Evolutionary conservation across 1,140 invertebrate species (phyloP), one percentile per base, ranked within the genome.

Genomic region (Chymomyza costata): DNA sequence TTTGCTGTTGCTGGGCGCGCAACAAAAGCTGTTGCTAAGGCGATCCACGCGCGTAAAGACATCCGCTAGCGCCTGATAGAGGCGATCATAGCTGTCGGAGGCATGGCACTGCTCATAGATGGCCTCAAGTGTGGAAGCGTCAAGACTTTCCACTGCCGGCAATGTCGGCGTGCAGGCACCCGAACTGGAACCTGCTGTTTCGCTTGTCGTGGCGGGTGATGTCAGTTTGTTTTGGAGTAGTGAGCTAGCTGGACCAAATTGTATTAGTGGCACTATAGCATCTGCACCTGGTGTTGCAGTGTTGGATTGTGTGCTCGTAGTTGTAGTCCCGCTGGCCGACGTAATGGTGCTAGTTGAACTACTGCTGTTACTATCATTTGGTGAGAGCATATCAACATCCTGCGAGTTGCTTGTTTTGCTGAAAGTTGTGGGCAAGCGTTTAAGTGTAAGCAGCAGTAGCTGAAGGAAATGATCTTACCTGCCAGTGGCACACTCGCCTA

Each of bases 31-130:
- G 45, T 88, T 87, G 61, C 90, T 89, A n/a, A 95, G 82, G 17
- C 88, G 88, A 48, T 93, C 90, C 37, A 91, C 88, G 45, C 88
- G 90, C 40, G 91, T 92, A 84, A 92, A 94, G n/a, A 93, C 89
- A 65, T 91, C 88, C 14, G 91, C 91, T 21, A 94, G 85, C 15
- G 90, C 90, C 31, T 91, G 88, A 52, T 92, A 91, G 11, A 95
- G 83, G 32, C 88, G 86, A 10, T 90, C 89, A 86, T 91, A 94
- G 45, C 87, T 89, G 30, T 89, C 86, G 35, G 87, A 87, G 32
- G 87, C 78, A 82, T 90, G 88, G 81, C 92, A 93, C 55, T 86
- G 87, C 53, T 89, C 88, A 49, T 93, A 90, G 34, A 94, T 89
- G 37, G 89, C 86, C 47, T 89, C 80, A 10, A 94, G 74, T 51